Base-by-base conservation (phyloP, 2,888 invertebrate genomes). In the Thysanoteuthis rhombus region DNA sequence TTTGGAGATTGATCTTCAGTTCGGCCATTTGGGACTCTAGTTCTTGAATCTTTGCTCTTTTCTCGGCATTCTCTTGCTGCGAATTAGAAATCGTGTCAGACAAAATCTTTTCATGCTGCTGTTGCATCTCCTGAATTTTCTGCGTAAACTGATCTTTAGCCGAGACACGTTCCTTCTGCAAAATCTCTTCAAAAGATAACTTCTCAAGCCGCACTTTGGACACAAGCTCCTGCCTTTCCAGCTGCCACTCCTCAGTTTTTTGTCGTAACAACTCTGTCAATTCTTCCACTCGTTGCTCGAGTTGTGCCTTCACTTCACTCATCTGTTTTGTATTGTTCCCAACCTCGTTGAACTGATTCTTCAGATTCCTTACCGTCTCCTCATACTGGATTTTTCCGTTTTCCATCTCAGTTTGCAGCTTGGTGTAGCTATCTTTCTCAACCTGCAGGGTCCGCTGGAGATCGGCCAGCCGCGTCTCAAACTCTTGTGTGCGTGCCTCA, bases 381-480 rank as follows among this genome's bases (percentile, higher is more conserved):
- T 94, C 93, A 38, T 95, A 93, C 93, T 95, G 93, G 5, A 94
- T 93, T 93, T 95, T 94, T 93, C 96, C 94, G 92, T 96, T 96
- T 93, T 96, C 95, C 32, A 96, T 94, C 92, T 96, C 96, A 93
- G 95, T 95, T 42, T 94, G 94, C 12, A 96, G 94, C 89, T 96
- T 96, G 22, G 95, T 95, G 94, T 95, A 95, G 32, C 95, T 94
- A 12, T 96, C 95, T 58, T 95, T 94, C 94, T 95, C 95, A 75
- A 39, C 94, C 52, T 95, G 94, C n/a, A 94, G 42, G 45, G 94
- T 91, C 39, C 89, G 93, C 42, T 89, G 45, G 45, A 94, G 92
- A 25, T 94, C 94, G 28, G 92, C 93, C 47, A 93, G 89, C 38
- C 93, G 45, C 52, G 94, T 94, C n/a, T 95, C 94, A 92, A 95